phyloP scores from a whole-genome alignment of 1,140 invertebrate genomes.

The Macrostomum lignano region DNA sequence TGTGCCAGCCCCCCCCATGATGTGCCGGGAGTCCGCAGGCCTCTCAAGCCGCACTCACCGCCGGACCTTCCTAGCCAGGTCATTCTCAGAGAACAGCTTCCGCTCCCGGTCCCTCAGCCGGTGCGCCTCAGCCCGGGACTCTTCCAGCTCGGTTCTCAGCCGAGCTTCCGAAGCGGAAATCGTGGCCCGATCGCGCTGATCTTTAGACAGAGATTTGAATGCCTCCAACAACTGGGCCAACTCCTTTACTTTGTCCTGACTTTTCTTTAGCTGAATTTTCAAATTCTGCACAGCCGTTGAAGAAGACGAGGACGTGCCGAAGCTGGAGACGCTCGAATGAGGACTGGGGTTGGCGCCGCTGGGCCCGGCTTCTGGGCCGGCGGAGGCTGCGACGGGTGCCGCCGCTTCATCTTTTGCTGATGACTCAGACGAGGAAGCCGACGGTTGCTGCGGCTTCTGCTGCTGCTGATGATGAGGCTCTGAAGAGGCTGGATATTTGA shows the following conservation, averaged over 20 bases:
- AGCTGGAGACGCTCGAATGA: background rate
- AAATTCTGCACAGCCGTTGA: background rate
- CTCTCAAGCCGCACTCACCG: slow-evolving; percentile 1
- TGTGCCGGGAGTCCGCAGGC: too few species aligned
- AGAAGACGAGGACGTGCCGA: too few species aligned
- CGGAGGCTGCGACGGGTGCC: background rate
- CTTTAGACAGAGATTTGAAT: background rate
- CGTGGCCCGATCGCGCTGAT: background rate
- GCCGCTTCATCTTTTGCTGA: slow-evolving; percentile 1
- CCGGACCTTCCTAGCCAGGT: background rate
- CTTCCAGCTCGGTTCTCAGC: background rate
- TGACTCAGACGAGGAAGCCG: background rate
- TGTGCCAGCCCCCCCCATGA: too few species aligned
- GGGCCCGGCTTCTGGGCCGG: background rate
- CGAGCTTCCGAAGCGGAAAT: background rate
- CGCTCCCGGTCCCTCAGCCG: background rate
- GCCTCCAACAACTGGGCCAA: background rate
- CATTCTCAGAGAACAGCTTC: background rate
- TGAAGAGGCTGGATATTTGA: too few species aligned
- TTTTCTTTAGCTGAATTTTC: background rate
- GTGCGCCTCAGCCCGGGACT: background rate
- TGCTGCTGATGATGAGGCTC: too few species aligned
- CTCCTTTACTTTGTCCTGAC: background rate
- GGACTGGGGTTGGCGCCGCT: background rate
- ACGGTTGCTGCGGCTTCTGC: background rate